Conservation (phyloP, 2,888 invertebrate species). For the Synanthedon vespiformis region DNA sequence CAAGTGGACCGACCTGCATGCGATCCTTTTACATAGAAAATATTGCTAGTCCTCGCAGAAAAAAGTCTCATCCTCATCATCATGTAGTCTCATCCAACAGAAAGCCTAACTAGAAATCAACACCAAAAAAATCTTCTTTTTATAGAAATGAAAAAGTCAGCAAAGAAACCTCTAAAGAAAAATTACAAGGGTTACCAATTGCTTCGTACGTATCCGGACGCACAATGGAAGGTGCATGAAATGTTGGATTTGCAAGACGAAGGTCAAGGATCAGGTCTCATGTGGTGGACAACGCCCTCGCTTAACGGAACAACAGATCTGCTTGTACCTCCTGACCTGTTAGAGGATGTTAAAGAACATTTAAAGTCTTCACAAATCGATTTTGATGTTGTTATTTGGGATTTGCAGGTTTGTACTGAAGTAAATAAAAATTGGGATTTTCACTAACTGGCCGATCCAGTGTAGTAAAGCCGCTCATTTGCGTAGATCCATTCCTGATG, state of each 20-base stretch:
- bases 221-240: slow-evolving; percentile 52
- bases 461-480: no score
- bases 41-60: no score
- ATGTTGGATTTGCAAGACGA: slow-evolving; percentile 60
- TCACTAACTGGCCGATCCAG: no score
- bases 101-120: neutral
- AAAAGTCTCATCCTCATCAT: no score
- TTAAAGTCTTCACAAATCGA: slow-evolving; percentile 73
- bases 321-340: slow-evolving; percentile 77
- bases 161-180: slow-evolving; percentile 49
- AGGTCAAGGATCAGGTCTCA: slow-evolving; percentile 56
- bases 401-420: slow-evolving; percentile 71
- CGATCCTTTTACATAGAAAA: no score
- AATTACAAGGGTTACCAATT: slow-evolving; percentile 71
- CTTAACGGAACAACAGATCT: slow-evolving; percentile 75
- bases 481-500: no score
- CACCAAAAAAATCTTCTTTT: slow-evolving; percentile 2
- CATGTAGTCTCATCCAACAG: no score
- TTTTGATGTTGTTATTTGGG: slow-evolving; percentile 76
- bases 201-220: slow-evolving; percentile 51
- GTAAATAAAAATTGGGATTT: no score
- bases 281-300: slow-evolving; percentile 64
- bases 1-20: no score
- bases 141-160: slow-evolving; percentile 36
- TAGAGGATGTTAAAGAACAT: slow-evolving; percentile 69